These are phyloP conservation scores for Simalia tracyae DNA, from an alignment of 2,797 vertebrate genomes.

Conservation along the genomic window DNA sequence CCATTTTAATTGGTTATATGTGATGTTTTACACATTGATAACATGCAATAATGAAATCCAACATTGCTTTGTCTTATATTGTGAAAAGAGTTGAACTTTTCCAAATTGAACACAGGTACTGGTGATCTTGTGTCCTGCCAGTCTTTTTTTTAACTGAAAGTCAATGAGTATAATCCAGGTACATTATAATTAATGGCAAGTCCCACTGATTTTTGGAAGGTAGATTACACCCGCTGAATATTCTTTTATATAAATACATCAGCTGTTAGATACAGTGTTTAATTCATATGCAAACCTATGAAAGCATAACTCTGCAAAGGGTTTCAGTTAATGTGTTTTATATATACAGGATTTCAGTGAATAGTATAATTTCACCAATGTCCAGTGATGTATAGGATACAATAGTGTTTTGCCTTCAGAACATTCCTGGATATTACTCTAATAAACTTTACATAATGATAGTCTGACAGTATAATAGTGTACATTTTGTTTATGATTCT, in stretches of 20 bases:
- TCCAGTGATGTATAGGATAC: slow-evolving; percentile 67
- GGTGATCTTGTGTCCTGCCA: slow-evolving; percentile 29
- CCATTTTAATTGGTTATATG: slow-evolving; percentile 51
- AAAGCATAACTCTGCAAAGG: not conserved
- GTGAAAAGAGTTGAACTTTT: slow-evolving; percentile 50
- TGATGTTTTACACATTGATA: slow-evolving; percentile 44
- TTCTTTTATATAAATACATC: slow-evolving; percentile 36
- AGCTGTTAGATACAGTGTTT: not conserved
- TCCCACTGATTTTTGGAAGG: not conserved
- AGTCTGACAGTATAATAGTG: slow-evolving; percentile 76
- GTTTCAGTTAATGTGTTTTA: not conserved
- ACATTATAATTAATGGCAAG: slow-evolving; percentile 1
- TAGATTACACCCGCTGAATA: not conserved
- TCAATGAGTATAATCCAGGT: not conserved
- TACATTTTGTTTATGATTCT: slow-evolving; percentile 83
- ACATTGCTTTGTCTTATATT: slow-evolving; percentile 31
- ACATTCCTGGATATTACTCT: slow-evolving; percentile 70
- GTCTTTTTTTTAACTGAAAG: slow-evolving; percentile 40
- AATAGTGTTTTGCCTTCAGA: slow-evolving; percentile 71
- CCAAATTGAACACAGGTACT: slow-evolving; percentile 14
- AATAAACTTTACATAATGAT: slow-evolving; percentile 79
- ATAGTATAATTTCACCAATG: slow-evolving; percentile 50
- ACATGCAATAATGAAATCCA: slow-evolving; percentile 54
- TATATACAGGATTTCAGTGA: slow-evolving; percentile 47
- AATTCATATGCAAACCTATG: slow-evolving; percentile 1